These are phyloP conservation scores for Valencia hispanica DNA, from an alignment of 2,797 vertebrate species.

Conservation along the genomic window DNA sequence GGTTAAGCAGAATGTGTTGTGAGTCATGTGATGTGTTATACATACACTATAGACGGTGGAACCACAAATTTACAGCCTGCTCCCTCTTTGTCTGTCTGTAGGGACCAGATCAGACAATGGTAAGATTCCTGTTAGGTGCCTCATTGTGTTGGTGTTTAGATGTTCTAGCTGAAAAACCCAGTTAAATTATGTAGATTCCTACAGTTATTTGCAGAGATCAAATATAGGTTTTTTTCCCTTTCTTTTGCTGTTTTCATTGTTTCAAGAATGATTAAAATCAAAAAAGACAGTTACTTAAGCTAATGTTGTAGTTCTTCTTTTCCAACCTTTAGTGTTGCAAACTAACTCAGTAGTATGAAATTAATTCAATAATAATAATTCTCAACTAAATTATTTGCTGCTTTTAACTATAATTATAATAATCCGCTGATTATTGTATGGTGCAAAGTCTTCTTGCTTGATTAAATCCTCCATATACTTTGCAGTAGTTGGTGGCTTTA, in stretches of 20 bases:
- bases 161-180: constrained; percentile 40
- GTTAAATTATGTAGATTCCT: not conserved
- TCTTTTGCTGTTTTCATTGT: not conserved
- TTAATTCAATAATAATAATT: not conserved
- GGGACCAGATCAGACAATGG: constrained; percentile 90
- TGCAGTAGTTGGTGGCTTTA: not conserved
- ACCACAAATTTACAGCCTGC: constrained; percentile 50
- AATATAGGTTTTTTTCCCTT: not conserved
- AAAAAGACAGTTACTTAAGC: not conserved
- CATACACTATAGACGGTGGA: constrained; percentile 1
- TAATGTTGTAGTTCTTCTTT: not conserved
- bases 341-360: not conserved
- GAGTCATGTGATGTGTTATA: not conserved
- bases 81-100: constrained; percentile 74
- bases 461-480: constrained; percentile 7
- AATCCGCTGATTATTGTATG: not conserved
- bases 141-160: constrained; percentile 52
- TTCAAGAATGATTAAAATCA: not conserved
- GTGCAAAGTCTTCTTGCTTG: not conserved
- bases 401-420: not conserved
- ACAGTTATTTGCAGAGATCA: not conserved
- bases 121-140: constrained; percentile 79
- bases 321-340: not conserved
- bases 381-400: not conserved
- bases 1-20: constrained; percentile 2